These are phyloP conservation scores for Onchidella celtica DNA, from an alignment of 2,888 invertebrate genomes.

Conservation along the genomic window DNA sequence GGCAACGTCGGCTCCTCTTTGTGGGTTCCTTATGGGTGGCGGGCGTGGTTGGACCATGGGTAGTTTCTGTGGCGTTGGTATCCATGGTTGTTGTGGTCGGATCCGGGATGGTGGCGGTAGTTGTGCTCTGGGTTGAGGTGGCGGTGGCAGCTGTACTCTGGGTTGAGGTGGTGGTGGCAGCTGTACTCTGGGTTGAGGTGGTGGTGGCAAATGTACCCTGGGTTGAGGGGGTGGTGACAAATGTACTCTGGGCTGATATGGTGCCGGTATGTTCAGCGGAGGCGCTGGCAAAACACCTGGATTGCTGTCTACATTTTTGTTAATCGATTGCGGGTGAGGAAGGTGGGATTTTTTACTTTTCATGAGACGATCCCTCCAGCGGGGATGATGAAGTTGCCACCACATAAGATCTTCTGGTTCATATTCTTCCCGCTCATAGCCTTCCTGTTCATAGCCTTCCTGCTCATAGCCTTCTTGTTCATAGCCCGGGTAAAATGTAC, in stretches of 20 bases:
- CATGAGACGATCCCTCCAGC: constrained; percentile 7
- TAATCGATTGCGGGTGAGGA: not conserved
- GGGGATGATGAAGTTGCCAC: constrained; percentile 43
- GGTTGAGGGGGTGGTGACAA: not conserved
- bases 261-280: not conserved
- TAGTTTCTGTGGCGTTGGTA: too few species aligned
- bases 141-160: not conserved
- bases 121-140: not conserved
- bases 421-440: constrained; percentile 5
- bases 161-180: not conserved
- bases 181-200: not conserved
- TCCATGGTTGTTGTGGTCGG: too few species aligned
- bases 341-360: constrained; percentile 7
- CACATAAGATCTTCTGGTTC: constrained; percentile 37
- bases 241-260: not conserved
- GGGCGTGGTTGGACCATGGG: not conserved
- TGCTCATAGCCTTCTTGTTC: constrained; percentile 29
- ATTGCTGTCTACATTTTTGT: not conserved
- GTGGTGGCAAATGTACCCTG: not conserved
- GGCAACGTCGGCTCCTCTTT: not conserved
- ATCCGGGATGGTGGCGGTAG: not conserved
- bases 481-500: constrained; percentile 24
- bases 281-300: too few species aligned
- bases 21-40: not conserved
- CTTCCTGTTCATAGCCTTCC: constrained; percentile 19